Conservation (phyloP, 2,113 vertebrate genomes). For the Chauna torquata region DNA sequence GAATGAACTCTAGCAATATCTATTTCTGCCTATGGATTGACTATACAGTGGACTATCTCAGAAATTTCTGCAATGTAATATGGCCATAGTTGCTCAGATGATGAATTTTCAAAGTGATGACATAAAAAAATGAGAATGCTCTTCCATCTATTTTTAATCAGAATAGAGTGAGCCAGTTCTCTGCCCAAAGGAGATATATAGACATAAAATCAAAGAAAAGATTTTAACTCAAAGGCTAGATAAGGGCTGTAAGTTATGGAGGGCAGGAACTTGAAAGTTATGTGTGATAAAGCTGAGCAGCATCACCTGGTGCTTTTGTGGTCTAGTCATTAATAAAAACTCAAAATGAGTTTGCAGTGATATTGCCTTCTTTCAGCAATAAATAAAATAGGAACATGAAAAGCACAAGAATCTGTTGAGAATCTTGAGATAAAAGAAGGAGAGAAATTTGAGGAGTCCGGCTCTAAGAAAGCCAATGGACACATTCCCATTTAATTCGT, state of each 20-base stretch:
- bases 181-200: background rate
- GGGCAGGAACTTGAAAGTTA: background rate
- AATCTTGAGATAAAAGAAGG: background rate
- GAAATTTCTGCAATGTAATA: background rate
- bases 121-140: background rate
- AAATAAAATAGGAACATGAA: background rate
- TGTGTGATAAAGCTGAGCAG: background rate
- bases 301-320: rapidly evolving
- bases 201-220: background rate
- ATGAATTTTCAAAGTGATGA: background rate
- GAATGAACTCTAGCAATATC: background rate
- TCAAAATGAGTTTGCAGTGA: background rate
- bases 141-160: background rate
- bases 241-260: background rate
- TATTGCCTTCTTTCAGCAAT: background rate
- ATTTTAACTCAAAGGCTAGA: background rate
- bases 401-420: background rate
- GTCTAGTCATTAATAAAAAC: background rate
- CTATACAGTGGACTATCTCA: background rate
- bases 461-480: background rate
- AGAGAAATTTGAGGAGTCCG: background rate
- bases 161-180: background rate
- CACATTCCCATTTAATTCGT: background rate
- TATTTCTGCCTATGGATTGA: background rate
- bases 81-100: background rate